Evolutionary conservation across 2,113 vertebrate genomes (phyloP).

Genomic region (Labeo catla): DNA sequence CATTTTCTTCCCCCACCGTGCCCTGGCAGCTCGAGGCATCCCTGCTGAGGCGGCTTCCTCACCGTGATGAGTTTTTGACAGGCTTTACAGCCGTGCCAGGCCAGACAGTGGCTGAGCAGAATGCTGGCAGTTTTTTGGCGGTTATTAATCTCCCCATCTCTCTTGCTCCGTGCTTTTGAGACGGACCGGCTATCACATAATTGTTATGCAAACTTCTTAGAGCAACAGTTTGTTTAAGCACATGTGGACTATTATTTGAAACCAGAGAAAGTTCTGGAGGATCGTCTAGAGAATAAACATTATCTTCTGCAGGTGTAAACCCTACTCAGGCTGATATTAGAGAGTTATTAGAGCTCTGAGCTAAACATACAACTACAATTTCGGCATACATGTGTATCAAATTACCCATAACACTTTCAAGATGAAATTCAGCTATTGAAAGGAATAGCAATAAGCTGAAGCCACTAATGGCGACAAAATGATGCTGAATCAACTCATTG

Average conservation of each 20-base stretch:
- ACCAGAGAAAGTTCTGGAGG: constrained; percentile 51
- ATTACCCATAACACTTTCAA: constrained; percentile 28
- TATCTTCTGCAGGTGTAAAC: constrained; percentile 38
- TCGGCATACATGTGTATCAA: neutral
- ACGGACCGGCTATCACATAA: constrained; percentile 63
- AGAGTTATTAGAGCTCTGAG: constrained; percentile 24
- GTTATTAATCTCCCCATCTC: constrained; percentile 61
- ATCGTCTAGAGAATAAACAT: constrained; percentile 11
- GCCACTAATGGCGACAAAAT: neutral
- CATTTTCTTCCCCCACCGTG: constrained; percentile 73
- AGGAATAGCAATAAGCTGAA: neutral
- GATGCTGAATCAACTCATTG: constrained; percentile 3
- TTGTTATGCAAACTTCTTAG: constrained; percentile 76
- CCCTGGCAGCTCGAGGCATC: constrained; percentile 73
- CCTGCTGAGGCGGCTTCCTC: constrained; percentile 80
- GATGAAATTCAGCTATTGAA: neutral
- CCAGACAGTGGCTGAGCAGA: constrained; percentile 76
- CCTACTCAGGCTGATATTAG: neutral
- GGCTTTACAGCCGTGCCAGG: constrained; percentile 78
- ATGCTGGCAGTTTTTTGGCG: constrained; percentile 83
- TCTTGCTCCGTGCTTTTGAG: constrained; percentile 55
- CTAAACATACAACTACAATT: neutral
- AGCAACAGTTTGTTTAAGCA: constrained; percentile 67
- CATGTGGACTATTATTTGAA: constrained; percentile 61
- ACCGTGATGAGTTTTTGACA: constrained; percentile 82